These are phyloP conservation scores for Eristalis pertinax DNA, from an alignment of 2,888 invertebrate genomes.

Conservation along the genomic window DNA sequence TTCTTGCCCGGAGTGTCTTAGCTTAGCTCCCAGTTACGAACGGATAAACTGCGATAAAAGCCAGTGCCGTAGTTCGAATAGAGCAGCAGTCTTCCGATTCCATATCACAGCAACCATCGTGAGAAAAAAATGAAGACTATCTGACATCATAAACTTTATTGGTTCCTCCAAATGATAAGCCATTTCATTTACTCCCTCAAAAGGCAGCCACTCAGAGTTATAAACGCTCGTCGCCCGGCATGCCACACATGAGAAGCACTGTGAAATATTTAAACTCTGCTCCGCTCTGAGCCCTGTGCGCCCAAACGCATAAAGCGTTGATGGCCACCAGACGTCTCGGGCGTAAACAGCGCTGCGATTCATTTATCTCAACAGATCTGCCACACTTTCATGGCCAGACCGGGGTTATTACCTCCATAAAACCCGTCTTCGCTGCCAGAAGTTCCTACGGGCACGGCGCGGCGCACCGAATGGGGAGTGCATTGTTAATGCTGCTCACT, in stretches of 20 bases:
- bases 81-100: too few species aligned
- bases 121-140: background rate
- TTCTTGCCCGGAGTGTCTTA: too few species aligned
- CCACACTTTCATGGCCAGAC: background rate
- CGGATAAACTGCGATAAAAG: too few species aligned
- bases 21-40: too few species aligned
- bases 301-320: background rate
- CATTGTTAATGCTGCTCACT: background rate
- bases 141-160: background rate
- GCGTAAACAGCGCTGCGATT: background rate
- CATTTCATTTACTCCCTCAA: background rate
- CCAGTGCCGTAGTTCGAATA: too few species aligned
- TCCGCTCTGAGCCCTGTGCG: background rate
- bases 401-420: background rate
- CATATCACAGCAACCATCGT: too few species aligned
- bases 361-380: background rate
- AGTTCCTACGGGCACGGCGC: background rate
- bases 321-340: background rate
- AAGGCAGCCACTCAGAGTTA: background rate
- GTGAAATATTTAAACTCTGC: background rate
- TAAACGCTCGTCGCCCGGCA: background rate
- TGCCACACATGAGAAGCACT: background rate
- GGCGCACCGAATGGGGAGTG: background rate
- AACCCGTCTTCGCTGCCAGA: background rate
- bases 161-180: background rate